Percentiles rank a stretch among this genome's conserved stretches.
Conservation (phyloP, 2,113 vertebrate genomes). For the Dromaius novaehollandiae region DNA sequence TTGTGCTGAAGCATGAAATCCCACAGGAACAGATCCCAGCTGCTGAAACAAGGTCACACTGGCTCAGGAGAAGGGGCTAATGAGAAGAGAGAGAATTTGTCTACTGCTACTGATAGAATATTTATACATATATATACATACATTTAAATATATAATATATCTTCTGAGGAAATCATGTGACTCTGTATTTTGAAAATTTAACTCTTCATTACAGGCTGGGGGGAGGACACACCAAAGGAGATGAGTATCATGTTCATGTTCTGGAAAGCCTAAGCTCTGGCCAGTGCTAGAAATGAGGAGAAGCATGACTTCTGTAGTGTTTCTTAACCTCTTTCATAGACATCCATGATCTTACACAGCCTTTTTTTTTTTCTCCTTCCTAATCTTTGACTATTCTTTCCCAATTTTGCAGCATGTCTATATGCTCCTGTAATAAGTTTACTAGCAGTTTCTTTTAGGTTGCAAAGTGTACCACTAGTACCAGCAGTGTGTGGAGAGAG, state of each 20-base stretch:
- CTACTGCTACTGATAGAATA: slow-evolving; percentile 8
- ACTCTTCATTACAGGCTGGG: not conserved
- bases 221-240: not conserved
- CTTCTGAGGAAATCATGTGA: not conserved
- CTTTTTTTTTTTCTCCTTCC: not conserved
- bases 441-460: not conserved
- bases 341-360: not conserved
- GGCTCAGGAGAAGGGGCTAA: not conserved
- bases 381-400: not conserved
- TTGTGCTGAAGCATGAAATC: not conserved
- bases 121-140: slow-evolving; percentile 36
- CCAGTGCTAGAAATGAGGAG: not conserved
- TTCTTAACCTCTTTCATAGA: not conserved
- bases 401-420: not conserved
- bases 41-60: not conserved
- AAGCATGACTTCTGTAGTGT: not conserved
- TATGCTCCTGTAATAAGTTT: not conserved
- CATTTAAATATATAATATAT: not conserved
- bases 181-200: not conserved
- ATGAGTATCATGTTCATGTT: not conserved
- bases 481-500: rapidly evolving
- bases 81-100: not conserved
- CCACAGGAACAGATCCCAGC: not conserved
- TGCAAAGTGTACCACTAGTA: not conserved
- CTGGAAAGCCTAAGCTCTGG: not conserved